phyloP scores from a whole-genome alignment of 2,113 vertebrate genomes.

The Rana temporaria region DNA sequence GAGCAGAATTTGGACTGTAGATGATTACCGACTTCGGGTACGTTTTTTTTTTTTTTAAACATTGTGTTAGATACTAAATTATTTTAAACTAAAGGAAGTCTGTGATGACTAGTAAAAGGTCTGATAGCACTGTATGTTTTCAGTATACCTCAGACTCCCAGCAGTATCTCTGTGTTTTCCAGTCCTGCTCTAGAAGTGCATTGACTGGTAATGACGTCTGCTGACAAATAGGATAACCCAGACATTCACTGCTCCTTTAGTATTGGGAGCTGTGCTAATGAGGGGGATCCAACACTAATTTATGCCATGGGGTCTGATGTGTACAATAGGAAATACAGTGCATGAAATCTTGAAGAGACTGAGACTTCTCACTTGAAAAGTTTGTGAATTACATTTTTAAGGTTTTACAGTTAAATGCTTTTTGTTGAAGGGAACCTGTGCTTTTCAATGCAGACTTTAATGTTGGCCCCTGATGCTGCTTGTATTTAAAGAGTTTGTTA shows the following conservation, averaged over 20 bases:
- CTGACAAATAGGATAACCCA: slow-evolving; percentile 44
- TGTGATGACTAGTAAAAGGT: slow-evolving; percentile 68
- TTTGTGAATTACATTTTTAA: background rate
- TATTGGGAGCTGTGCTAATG: background rate
- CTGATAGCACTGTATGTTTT: slow-evolving; percentile 52
- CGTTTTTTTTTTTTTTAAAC: too few species aligned
- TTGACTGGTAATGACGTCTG: background rate
- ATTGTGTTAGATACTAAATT: background rate
- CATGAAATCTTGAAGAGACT: slow-evolving; percentile 57
- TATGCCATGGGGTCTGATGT: slow-evolving; percentile 11
- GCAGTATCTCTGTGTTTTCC: slow-evolving; percentile 18
- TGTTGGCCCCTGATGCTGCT: too few species aligned
- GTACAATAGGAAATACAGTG: background rate
- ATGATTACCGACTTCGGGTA: slow-evolving; percentile 94
- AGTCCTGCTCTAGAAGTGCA: slow-evolving; percentile 30
- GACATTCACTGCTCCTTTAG: background rate
- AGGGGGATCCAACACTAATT: slow-evolving; percentile 30
- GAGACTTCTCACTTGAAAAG: slow-evolving; percentile 26
- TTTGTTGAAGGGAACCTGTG: too few species aligned
- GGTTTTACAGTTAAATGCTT: background rate
- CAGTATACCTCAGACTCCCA: slow-evolving; percentile 10
- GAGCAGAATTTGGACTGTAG: slow-evolving; percentile 96
- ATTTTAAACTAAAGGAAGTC: slow-evolving; percentile 40
- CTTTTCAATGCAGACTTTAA: too few species aligned
- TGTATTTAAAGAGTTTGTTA: too few species aligned